Conservation (phyloP, 1,140 invertebrate genomes). For the Drosophila yakuba region DNA sequence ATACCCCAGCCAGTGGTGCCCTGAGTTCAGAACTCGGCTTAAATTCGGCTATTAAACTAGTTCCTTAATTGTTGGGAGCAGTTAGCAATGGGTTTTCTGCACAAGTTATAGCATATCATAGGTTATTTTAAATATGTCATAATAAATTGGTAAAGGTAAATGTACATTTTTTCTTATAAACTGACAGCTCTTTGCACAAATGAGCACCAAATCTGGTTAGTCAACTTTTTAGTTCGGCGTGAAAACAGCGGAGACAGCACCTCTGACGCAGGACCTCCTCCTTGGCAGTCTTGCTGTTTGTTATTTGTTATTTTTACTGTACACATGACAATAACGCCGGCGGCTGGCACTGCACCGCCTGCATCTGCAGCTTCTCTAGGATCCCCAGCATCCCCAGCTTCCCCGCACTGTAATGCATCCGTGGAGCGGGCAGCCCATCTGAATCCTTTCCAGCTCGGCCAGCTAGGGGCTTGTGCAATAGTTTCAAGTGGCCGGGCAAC, state of each 20-base stretch:
- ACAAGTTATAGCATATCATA: too few species aligned
- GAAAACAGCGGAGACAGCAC: conserved; percentile 2
- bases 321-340: conserved; percentile 79
- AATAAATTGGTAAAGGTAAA: too few species aligned
- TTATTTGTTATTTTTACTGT: conserved; percentile 82
- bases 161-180: too few species aligned
- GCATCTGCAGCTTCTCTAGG: conserved; percentile 16
- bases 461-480: conserved; percentile 69
- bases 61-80: neutral
- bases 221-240: neutral
- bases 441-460: conserved; percentile 30
- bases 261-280: conserved; percentile 10
- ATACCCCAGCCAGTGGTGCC: conserved; percentile 18
- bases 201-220: neutral
- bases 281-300: conserved; percentile 61
- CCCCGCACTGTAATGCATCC: conserved; percentile 27
- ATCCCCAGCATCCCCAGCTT: neutral
- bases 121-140: neutral
- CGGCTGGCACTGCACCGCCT: conserved; percentile 35
- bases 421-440: neutral
- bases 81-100: too few species aligned
- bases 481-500: conserved; percentile 74
- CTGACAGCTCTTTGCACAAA: neutral
- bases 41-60: neutral
- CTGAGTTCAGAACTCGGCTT: neutral